A percentile compares a stretch with the other conserved stretches of the same genome.
Conservation (phyloP, 2,797 vertebrate genomes). For the Propithecus deckenii region DNA sequence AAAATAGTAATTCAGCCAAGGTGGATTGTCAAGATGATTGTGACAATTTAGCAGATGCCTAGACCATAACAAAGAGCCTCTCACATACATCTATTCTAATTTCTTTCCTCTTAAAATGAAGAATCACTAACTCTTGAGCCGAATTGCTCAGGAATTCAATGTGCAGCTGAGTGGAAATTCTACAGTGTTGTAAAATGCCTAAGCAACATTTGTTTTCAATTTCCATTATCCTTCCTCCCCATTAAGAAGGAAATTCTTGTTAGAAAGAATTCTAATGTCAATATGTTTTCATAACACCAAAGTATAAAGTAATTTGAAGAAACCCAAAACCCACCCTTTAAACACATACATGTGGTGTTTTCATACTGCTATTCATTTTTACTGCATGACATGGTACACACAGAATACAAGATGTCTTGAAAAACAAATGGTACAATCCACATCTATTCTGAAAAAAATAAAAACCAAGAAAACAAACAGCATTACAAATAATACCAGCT, state of each 20-base stretch:
- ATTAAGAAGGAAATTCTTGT: neutral
- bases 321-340: conserved; percentile 28
- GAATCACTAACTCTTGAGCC: neutral
- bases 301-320: conserved; percentile 40
- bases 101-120: conserved; percentile 18
- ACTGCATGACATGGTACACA: neutral
- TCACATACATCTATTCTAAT: neutral
- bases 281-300: conserved; percentile 34
- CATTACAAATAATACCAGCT: neutral
- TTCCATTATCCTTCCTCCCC: neutral
- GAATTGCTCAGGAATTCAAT: neutral
- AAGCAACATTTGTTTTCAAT: conserved; percentile 58
- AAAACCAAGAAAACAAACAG: neutral
- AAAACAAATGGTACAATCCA: conserved; percentile 34
- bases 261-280: conserved; percentile 52
- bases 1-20: conserved; percentile 32
- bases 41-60: conserved; percentile 9
- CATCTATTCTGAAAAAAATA: neutral
- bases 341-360: neutral
- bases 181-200: neutral
- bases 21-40: neutral
- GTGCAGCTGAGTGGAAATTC: conserved; percentile 21
- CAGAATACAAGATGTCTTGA: neutral
- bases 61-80: neutral
- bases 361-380: neutral